Percentiles rank a stretch among this genome's conserved stretches.
phyloP scores from a whole-genome alignment of 2,113 vertebrate genomes.

The Mohoua ochrocephala region DNA sequence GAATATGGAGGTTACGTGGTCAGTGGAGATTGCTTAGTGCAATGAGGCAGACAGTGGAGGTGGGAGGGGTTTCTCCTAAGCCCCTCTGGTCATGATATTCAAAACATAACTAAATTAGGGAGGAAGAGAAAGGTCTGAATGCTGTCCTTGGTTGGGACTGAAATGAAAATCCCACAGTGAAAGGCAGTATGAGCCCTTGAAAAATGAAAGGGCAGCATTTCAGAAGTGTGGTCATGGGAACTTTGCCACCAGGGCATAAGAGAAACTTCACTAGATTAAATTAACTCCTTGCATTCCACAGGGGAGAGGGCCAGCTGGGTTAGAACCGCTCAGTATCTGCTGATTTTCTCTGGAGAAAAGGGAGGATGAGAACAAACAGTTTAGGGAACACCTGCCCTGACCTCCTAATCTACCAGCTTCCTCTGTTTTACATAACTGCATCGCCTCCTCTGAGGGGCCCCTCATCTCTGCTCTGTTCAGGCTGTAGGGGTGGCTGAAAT shows the following conservation, averaged over 20 bases:
- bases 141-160: background rate
- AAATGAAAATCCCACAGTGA: background rate
- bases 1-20: background rate
- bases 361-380: background rate
- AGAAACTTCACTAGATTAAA: background rate
- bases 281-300: background rate
- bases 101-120: background rate
- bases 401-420: background rate
- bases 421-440: background rate
- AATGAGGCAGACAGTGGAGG: background rate
- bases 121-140: background rate
- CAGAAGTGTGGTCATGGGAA: background rate
- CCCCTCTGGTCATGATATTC: background rate
- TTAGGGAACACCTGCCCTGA: background rate
- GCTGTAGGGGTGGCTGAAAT: background rate
- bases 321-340: background rate
- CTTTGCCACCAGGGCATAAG: background rate
- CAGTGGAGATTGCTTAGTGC: background rate
- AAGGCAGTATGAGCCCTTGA: background rate
- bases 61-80: background rate
- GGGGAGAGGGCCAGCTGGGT: background rate
- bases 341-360: background rate
- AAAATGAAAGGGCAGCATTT: background rate
- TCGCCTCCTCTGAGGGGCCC: fast-evolving
- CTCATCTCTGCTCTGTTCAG: background rate